Evolutionary conservation across 2,113 vertebrate genomes (phyloP).

Genomic region (Lagopus leucura): DNA sequence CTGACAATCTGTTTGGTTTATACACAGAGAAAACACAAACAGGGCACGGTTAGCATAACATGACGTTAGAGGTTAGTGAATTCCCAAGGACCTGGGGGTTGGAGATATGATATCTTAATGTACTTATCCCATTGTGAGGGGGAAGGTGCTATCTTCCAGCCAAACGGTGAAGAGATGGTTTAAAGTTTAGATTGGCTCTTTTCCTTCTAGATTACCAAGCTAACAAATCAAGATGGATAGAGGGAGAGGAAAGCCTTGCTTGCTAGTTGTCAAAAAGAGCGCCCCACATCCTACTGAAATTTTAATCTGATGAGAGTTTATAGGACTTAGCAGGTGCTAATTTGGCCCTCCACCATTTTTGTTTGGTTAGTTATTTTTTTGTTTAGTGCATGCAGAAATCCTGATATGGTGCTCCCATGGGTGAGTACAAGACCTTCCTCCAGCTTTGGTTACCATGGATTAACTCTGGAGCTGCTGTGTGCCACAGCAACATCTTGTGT

Average conservation of each 20-base stretch:
- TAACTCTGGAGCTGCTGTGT: not conserved
- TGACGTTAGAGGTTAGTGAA: conserved; percentile 66
- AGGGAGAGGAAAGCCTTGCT: not conserved
- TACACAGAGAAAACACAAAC: conserved; percentile 76
- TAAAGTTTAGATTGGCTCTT: conserved; percentile 5
- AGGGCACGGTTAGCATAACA: conserved; percentile 71
- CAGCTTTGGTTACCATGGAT: not conserved
- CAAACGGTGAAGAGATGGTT: conserved; percentile 18
- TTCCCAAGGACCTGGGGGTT: conserved; percentile 64
- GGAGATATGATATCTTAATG: conserved; percentile 74
- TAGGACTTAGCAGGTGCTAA: fast-evolving
- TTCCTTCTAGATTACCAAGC: not conserved
- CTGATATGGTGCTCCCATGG: not conserved
- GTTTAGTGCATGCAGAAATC: not conserved
- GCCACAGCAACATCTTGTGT: not conserved
- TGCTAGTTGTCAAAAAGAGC: not conserved
- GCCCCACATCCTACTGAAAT: not conserved
- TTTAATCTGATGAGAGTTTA: not conserved
- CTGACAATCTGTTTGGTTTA: conserved; percentile 79
- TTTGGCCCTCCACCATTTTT: not conserved
- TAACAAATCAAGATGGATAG: not conserved
- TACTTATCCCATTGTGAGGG: conserved; percentile 21
- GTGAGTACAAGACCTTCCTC: not conserved
- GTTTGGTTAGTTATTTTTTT: not conserved
- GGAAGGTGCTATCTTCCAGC: conserved; percentile 55